phyloP scores from a whole-genome alignment of 2,797 vertebrate species.

The Synanceia verrucosa region DNA sequence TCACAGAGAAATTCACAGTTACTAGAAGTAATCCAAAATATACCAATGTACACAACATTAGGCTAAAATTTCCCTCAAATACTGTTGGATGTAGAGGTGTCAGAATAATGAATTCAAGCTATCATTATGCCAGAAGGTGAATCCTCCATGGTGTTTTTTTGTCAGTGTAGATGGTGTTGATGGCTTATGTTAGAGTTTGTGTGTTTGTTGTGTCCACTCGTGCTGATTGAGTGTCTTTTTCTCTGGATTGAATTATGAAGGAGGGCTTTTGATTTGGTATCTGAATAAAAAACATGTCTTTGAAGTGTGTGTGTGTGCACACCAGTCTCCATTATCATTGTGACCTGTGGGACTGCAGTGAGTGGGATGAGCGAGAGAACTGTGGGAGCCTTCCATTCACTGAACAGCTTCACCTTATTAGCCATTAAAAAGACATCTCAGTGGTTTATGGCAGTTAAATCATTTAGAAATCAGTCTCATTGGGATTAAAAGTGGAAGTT shows the following conservation, averaged over 20 bases:
- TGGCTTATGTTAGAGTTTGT: neutral
- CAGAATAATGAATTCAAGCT: neutral
- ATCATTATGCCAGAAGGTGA: neutral
- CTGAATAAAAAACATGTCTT: neutral
- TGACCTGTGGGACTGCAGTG: conserved; percentile 15
- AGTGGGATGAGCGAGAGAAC: conserved; percentile 7
- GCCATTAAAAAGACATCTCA: neutral
- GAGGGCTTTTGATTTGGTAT: conserved; percentile 18
- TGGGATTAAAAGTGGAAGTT: conserved; percentile 1
- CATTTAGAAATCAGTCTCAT: neutral
- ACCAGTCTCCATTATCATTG: neutral
- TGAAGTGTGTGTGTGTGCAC: neutral
- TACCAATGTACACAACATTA: too few relatives aligned
- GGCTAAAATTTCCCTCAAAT: too few relatives aligned
- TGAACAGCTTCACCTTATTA: conserved; percentile 5
- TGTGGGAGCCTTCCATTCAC: neutral
- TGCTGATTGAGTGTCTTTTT: conserved; percentile 1
- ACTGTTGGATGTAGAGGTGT: neutral
- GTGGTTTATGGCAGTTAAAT: neutral
- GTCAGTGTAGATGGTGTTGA: neutral
- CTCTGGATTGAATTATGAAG: conserved; percentile 37
- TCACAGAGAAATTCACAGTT: too few relatives aligned
- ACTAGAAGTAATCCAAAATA: too few relatives aligned
- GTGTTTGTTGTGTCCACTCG: conserved; percentile 26
- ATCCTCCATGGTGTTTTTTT: neutral